Evolutionary conservation across 2,888 invertebrate genomes (phyloP).

Genomic region (Drosophila formosana): DNA sequence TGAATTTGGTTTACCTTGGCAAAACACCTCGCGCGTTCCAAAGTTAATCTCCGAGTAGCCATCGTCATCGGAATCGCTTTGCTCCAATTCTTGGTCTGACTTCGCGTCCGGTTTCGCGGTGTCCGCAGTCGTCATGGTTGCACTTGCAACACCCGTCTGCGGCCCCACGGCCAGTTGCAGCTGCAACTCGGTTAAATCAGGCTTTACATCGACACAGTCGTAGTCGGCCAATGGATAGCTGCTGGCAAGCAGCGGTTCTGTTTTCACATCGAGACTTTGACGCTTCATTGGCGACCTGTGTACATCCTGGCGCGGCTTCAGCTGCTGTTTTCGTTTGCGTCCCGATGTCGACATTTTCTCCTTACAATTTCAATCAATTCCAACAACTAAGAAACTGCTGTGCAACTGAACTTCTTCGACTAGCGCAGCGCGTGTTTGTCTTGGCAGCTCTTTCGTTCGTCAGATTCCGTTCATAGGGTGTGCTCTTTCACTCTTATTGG

Average conservation of each 20-base stretch:
- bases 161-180: slow-evolving; percentile 41
- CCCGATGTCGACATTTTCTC: slow-evolving; percentile 56
- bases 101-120: slow-evolving; percentile 23
- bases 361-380: slow-evolving; percentile 10
- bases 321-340: slow-evolving; percentile 63
- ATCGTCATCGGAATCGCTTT: slow-evolving; percentile 74
- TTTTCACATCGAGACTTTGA: slow-evolving; percentile 51
- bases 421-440: slow-evolving; percentile 71
- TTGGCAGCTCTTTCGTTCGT: slow-evolving; percentile 64
- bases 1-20: slow-evolving; percentile 54
- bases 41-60: slow-evolving; percentile 70
- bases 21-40: slow-evolving; percentile 56
- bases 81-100: slow-evolving; percentile 57
- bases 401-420: slow-evolving; percentile 32
- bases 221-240: slow-evolving; percentile 64
- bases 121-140: neutral
- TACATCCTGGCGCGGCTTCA: slow-evolving; percentile 61
- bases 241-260: slow-evolving; percentile 42
- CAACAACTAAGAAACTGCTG: slow-evolving; percentile 31
- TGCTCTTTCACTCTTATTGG: slow-evolving; percentile 60
- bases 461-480: slow-evolving; percentile 45
- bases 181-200: slow-evolving; percentile 64
- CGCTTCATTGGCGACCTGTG: slow-evolving; percentile 62
- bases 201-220: slow-evolving; percentile 62
- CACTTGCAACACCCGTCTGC: neutral